Evolutionary conservation across 2,888 invertebrate genomes (phyloP), one percentile per base, ranked within the genome.

Genomic region (Microctonus brassicae): DNA sequence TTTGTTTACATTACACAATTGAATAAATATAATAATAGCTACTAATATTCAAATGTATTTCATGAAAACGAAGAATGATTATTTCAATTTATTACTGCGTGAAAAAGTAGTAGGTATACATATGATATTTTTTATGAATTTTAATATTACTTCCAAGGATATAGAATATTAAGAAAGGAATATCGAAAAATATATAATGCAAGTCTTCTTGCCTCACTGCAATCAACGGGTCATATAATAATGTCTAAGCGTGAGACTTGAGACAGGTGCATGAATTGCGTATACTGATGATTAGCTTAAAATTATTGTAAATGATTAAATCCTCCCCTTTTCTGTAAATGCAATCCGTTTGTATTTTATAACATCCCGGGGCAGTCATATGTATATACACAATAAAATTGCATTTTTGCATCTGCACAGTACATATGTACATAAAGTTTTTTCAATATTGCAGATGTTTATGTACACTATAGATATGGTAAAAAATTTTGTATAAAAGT

Each of bases 221-320:
- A 22, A 60, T n/a, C 7, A 7, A 3, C 29, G 13, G 57, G n/a
- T n/a, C 22, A 53, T 20, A 55, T 53, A 13, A 79, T 81, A 77
- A 79, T 78, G 78, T 72, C 11, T 5, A 70, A 80, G 82, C 83
- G 82, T 83, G 84, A 83, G 84, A 83, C 84, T 85, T 81, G 73
- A 79, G 81, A 82, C 83, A 84, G 85, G 81, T 84, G 84, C 78
- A 78, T 78, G 80, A 79, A 80, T 80, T 80, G 80, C 20, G 24
- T 57, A 58, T 79, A 78, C 68, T 75, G 80, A 83, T 82, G 80
- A 80, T 82, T 82, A 82, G 81, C 78, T 77, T 80, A 17, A 78
- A 81, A 82, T 82, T 82, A 81, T 80, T 81, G 77, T 81, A 80
- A 81, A 77, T 76, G 78, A 58, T 70, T 52, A 5, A 26, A 22